These are phyloP conservation scores for Sakesphorus luctuosus DNA, from an alignment of 2,113 vertebrate genomes.

Conservation along the genomic window DNA sequence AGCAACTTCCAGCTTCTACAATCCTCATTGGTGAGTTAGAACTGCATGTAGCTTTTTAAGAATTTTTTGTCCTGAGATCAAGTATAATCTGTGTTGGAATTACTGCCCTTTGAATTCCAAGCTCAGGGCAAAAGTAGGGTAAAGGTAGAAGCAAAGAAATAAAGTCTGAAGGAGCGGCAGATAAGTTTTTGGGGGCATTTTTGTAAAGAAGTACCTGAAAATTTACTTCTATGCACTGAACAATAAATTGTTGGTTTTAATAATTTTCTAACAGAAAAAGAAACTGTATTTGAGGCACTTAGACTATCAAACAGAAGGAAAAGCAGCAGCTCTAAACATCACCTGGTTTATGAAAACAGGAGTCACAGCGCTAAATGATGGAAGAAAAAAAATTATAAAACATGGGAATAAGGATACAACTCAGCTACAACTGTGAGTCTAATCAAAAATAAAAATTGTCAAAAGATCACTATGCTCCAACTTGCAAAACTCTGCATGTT, in stretches of 20 bases:
- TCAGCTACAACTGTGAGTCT: background rate
- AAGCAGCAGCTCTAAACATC: background rate
- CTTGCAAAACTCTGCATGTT: background rate
- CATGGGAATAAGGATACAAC: background rate
- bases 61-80: slow-evolving; percentile 59
- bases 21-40: slow-evolving; percentile 65
- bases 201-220: background rate
- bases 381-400: background rate
- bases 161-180: background rate
- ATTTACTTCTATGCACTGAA: background rate
- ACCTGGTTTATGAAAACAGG: background rate
- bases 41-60: slow-evolving; percentile 49
- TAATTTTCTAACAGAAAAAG: background rate
- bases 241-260: background rate
- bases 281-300: background rate
- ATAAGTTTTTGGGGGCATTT: background rate
- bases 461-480: slow-evolving; percentile 46
- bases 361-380: background rate
- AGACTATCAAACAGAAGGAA: background rate
- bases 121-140: slow-evolving; percentile 46
- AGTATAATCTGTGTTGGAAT: slow-evolving; percentile 73
- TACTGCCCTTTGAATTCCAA: slow-evolving; percentile 53
- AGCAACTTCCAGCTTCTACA: background rate
- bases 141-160: slow-evolving; percentile 46
- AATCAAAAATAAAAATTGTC: background rate